Evolutionary conservation across 2,113 vertebrate species (phyloP), one percentile per base, ranked within the genome.

Genomic region (Ctenodactylus gundi): DNA sequence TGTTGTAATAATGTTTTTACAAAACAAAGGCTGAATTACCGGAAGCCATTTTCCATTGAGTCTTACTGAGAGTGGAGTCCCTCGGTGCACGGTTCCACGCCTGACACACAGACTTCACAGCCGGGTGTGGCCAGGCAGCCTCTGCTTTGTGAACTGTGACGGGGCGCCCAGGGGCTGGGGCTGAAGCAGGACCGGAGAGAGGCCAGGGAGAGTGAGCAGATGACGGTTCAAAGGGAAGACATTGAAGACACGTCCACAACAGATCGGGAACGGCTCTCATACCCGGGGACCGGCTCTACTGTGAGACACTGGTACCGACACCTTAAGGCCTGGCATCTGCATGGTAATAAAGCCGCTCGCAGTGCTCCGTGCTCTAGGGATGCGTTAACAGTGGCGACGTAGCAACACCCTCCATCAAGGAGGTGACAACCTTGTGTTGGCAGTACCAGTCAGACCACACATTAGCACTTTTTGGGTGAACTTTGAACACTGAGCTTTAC

Each of bases 11-110:
- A 97, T 98, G 98, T 98, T 98, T 98, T 98, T 98, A 98, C 96
- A 98, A 98, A 98, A 98, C 98, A 98, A 98, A 98, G 97, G 51
- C 98, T 98, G 98, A 98, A 97, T 98, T 97, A 98, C 98, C 98
- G 97, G 98, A 98, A 98, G 97, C 97, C 97, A 96, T 98, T 97
- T 98, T 98, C 94, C 95, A 97, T 97, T 98, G 97, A 96, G 76
- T 98, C 96, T 97, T 96, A 96, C 72, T 97, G 97, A 96, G 96
- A 95, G 95, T 96, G 53, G 87, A 96, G 90, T 90, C 95, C n/a
- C n/a, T n/a, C n/a, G n/a, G n/a, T n/a, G n/a, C n/a, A n/a, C n/a
- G n/a, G n/a, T n/a, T n/a, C n/a, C n/a, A n/a, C n/a, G n/a, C n/a
- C n/a, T n/a, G n/a, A 23, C 64, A 7, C 39, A n/a, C 31, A 4